Base-by-base conservation (phyloP, 2,888 invertebrate genomes). In the Melolontha melolontha region DNA sequence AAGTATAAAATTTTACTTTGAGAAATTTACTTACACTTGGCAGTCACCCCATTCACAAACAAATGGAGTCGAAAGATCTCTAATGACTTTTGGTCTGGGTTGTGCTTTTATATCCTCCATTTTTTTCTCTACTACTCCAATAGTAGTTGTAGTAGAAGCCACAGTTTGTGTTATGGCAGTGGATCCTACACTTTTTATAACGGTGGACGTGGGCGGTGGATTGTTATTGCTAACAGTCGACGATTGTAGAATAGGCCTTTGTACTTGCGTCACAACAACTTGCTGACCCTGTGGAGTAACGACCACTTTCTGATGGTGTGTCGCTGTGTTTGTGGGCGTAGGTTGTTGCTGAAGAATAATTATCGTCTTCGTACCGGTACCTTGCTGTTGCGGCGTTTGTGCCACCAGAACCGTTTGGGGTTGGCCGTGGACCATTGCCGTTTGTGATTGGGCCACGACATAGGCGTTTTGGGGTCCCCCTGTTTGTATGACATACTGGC, bases 1-100 rank as follows among this genome's bases (percentile, higher is more conserved):
- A n/a, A n/a, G n/a, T n/a, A n/a, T n/a, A n/a, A n/a, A n/a, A n/a
- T n/a, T n/a, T n/a, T n/a, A n/a, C n/a, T n/a, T 22, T 2, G 2
- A 2, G 14, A 27, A 29, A 34, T 34, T 34, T 4, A 80, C 87
- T 85, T 80, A 90, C 86, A 88, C 87, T 63, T 87, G 90, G 83
- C 98, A 98, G 17, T 95, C 95, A 66, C 92, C 89, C 98, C 98
- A 98, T 81, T 97, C 97, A 81, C 98, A 98, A 64, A 96, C 87
- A 84, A 87, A 92, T 0, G 90, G 86, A 73, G 87, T 80, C 14
- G 79, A 79, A 57, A 82, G 72, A 74, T 83, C 83, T 52, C 82
- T 75, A 11, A 80, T 72, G 55, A 80, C 75, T 85, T 74, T 86
- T 83, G 77, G 72, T 70, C 76, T 79, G 12, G 71, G 67, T 5